These are phyloP conservation scores for Hyaena hyaena DNA, from an alignment of 2,113 vertebrate species.

Conservation along the genomic window DNA sequence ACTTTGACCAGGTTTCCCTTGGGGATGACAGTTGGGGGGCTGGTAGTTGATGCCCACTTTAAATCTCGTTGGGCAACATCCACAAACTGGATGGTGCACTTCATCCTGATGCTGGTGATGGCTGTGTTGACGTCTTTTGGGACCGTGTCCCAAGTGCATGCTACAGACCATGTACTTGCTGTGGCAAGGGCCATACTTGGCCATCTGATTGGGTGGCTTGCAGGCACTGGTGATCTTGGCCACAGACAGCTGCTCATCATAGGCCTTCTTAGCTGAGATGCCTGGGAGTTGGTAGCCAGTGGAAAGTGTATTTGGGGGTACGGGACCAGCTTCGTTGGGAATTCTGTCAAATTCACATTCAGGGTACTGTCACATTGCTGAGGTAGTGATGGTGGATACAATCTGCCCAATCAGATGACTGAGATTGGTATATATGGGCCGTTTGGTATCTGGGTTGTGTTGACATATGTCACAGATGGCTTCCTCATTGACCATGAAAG, in stretches of 20 bases:
- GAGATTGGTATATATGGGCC: conserved; percentile 80
- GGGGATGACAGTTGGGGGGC: background rate
- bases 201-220: background rate
- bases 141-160: background rate
- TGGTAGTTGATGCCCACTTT: background rate
- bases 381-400: conserved; percentile 78
- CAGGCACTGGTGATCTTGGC: background rate
- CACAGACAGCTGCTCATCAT: background rate
- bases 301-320: conserved; percentile 69
- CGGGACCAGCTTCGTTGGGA: conserved; percentile 86
- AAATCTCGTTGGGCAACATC: background rate
- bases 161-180: background rate
- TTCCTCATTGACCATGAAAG: conserved; percentile 83
- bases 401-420: conserved; percentile 81
- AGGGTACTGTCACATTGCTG: conserved; percentile 80
- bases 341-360: conserved; percentile 83
- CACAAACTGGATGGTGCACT: background rate
- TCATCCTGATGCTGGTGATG: background rate
- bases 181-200: background rate
- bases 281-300: background rate
- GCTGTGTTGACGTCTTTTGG: background rate
- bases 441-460: conserved; percentile 47
- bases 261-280: background rate
- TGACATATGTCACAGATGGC: conserved; percentile 79
- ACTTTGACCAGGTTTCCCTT: background rate